Percentiles rank a stretch among this genome's conserved stretches.
Evolutionary conservation across 1,140 invertebrate species (phyloP).

Genomic region (Chlorops oryzae): DNA sequence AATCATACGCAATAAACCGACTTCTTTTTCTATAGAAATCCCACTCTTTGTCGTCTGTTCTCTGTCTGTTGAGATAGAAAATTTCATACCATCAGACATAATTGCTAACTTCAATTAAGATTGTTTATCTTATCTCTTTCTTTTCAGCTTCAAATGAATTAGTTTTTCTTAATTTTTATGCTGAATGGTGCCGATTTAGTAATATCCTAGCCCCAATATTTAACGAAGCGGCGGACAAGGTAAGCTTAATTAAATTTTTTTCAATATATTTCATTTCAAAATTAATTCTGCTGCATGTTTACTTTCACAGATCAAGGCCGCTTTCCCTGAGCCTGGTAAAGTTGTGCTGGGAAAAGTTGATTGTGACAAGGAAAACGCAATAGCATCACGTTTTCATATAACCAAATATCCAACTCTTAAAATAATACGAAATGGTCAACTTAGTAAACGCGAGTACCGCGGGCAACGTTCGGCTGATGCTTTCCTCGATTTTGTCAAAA

Average conservation of each 20-base stretch:
- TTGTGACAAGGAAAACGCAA: constrained; percentile 80
- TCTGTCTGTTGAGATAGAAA: not conserved
- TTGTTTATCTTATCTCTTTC: constrained; percentile 12
- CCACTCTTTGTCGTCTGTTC: not conserved
- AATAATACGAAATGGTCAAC: constrained; percentile 88
- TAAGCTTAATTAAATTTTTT: constrained; percentile 46
- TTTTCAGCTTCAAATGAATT: constrained; percentile 87
- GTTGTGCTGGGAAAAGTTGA: constrained; percentile 96
- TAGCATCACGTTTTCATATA: constrained; percentile 89
- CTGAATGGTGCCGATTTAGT: constrained; percentile 95
- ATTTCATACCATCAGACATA: constrained; percentile 3
- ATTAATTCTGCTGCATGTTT: not conserved
- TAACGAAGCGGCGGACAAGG: constrained; percentile 89
- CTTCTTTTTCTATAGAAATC: too few relatives aligned
- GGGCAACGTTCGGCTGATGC: constrained; percentile 69
- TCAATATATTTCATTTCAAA: constrained; percentile 4
- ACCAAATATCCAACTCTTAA: constrained; percentile 98
- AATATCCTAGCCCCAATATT: constrained; percentile 94
- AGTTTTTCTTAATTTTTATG: constrained; percentile 98
- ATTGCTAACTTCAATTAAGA: constrained; percentile 1
- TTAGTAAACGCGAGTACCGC: constrained; percentile 91
- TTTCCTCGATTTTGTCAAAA: constrained; percentile 78
- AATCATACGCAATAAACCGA: too few relatives aligned
- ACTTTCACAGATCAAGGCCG: constrained; percentile 49
- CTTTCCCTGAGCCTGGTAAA: constrained; percentile 73